Evolutionary conservation across 64 coral and sea anemone genomes (phyloP), one percentile per base, ranked within the genome.

Genomic region (Pocillopora damicornis): DNA sequence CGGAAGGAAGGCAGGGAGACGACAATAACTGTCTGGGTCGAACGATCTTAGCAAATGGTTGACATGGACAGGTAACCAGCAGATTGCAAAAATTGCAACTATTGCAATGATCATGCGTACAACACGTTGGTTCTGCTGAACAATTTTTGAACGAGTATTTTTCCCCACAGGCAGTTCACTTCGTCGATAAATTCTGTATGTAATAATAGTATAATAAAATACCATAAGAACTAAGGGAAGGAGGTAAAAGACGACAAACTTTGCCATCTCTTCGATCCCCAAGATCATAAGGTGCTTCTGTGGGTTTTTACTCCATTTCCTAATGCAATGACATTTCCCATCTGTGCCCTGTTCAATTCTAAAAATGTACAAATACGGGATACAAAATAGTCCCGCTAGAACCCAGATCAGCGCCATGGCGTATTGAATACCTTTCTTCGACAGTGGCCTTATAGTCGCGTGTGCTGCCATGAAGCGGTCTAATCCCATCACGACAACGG

Each of bases 31-130:
- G 15, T 86, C 20, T 26, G 37, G 59, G 57, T 87, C 83, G 60
- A 87, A 92, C 5, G 90, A 76, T 65, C 84, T 42, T 12, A 92
- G 30, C 62, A 92, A 61, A 73, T 92, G 90, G 73, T 92, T 92
- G 60, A 92, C 83, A 75, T 92, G 90, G 20, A 92, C 90, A n/a
- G 90, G 90, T 57, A 92, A 79, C 90, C 90, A 92, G 18, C 90
- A 92, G 11, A 92, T 71, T 2, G 90, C 90, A 59, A 92, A 92
- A 60, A 87, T 87, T 25, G 80, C 77, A 17, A 92, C 90, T 76
- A 92, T 79, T 4, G 82, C 86, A 36, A 87, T 75, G 66, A 92
- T 87, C 90, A 92, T 92, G 38, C 77, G 60, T 2, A 92, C 83
- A 4, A 92, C 64, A 15, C 82, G 82, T 78, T 86, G 82, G 77